A percentile compares a stretch with the other conserved stretches of the same genome.
Conservation (phyloP, 2,113 vertebrate species). For the Tenrec ecaudatus region DNA sequence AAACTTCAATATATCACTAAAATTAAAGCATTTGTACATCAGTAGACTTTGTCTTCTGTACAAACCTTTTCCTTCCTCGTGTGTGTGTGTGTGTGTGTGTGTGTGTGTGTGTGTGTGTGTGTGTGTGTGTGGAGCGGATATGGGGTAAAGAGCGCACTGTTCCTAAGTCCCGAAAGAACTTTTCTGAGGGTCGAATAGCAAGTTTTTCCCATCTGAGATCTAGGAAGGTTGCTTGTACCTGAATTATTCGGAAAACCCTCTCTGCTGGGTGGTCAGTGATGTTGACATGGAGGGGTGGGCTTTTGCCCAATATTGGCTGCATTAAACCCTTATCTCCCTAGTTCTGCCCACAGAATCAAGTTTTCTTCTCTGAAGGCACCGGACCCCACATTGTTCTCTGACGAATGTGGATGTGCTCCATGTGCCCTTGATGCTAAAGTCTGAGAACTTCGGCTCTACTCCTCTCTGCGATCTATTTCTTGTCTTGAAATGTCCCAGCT, state of each 20-base stretch:
- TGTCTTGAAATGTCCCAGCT: constrained; percentile 53
- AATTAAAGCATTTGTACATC: background rate
- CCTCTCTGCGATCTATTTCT: constrained; percentile 6
- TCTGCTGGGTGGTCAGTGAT: background rate
- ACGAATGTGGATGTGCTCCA: constrained; percentile 35
- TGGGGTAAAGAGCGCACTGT: background rate
- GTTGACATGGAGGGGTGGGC: background rate
- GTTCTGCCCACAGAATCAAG: background rate
- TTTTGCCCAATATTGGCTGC: background rate
- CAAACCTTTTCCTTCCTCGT: background rate
- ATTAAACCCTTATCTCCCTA: background rate
- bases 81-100: no score
- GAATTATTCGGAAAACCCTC: background rate
- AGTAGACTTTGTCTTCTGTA: background rate
- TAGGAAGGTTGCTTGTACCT: background rate
- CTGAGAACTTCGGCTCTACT: constrained; percentile 52
- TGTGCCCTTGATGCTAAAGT: constrained; percentile 47
- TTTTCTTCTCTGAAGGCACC: constrained; percentile 13
- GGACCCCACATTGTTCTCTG: constrained; percentile 24
- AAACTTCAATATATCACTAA: background rate
- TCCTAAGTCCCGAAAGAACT: background rate
- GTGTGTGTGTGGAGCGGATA: background rate
- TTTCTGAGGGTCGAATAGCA: background rate
- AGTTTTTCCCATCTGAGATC: background rate
- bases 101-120: background rate